A percentile compares a stretch with the other conserved stretches of the same genome.
These are phyloP conservation scores for Apomyelois bistriatella DNA, from an alignment of 2,888 invertebrate genomes.

Conservation along the genomic window DNA sequence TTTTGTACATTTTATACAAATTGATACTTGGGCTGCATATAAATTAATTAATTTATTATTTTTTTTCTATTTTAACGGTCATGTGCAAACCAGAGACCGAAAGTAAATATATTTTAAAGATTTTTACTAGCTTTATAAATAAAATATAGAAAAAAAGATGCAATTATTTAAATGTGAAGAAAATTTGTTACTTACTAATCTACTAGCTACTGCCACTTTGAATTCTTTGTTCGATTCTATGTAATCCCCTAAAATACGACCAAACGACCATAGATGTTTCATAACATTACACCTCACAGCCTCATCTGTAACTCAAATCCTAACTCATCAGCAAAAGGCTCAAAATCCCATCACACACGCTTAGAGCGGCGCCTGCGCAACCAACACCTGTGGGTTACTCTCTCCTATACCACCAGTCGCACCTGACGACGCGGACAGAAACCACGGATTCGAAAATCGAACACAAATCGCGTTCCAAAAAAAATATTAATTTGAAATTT, in stretches of 20 bases:
- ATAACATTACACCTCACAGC: constrained; percentile 3
- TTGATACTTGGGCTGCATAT: too few species aligned
- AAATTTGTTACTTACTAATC: too few species aligned
- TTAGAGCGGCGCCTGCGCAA: constrained; percentile 30
- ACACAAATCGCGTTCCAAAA: constrained; percentile 42
- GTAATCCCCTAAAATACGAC: constrained; percentile 8
- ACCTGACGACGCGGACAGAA: constrained; percentile 42
- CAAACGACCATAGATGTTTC: constrained; percentile 3
- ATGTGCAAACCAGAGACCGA: too few species aligned
- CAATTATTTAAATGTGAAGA: too few species aligned
- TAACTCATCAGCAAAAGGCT: background rate
- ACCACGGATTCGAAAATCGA: constrained; percentile 11
- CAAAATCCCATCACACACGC: constrained; percentile 7
- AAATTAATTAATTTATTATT: too few species aligned
- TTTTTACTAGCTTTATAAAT: too few species aligned
- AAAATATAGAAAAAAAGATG: too few species aligned
- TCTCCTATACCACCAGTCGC: constrained; percentile 42
- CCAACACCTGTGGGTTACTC: constrained; percentile 28
- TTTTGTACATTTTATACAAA: too few species aligned
- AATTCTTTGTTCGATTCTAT: background rate
- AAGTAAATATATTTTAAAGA: too few species aligned
- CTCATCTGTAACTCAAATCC: background rate
- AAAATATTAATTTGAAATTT: constrained; percentile 24
- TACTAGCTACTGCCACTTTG: too few species aligned
- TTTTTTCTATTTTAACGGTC: too few species aligned